These are phyloP conservation scores for Epirrita christyi DNA, from an alignment of 2,888 invertebrate species.

Conservation along the genomic window DNA sequence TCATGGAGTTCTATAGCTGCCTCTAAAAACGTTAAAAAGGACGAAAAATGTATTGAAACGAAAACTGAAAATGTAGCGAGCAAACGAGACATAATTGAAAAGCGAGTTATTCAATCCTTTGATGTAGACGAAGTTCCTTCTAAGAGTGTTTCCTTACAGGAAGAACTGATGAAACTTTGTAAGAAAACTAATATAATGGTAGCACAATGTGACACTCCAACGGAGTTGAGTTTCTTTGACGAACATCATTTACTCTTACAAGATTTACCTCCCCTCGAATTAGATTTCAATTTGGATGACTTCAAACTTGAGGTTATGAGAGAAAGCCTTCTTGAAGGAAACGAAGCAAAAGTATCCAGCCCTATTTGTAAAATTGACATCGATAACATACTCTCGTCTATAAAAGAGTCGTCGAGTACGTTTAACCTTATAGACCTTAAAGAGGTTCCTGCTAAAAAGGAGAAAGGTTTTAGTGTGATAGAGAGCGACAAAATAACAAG, in stretches of 20 bases:
- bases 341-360: conserved; percentile 63
- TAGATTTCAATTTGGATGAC: conserved; percentile 75
- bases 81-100: conserved; percentile 28
- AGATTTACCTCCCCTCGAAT: conserved; percentile 70
- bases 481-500: conserved; percentile 73
- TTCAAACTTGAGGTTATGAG: conserved; percentile 77
- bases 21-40: conserved; percentile 56
- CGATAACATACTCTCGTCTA: conserved; percentile 74
- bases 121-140: conserved; percentile 49
- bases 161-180: conserved; percentile 73
- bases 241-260: conserved; percentile 72
- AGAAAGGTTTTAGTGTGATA: conserved; percentile 72
- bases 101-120: conserved; percentile 18
- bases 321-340: conserved; percentile 71
- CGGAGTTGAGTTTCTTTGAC: conserved; percentile 75
- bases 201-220: conserved; percentile 75
- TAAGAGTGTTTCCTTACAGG: conserved; percentile 63
- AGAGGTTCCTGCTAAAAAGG: conserved; percentile 67
- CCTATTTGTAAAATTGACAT: conserved; percentile 79
- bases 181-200: conserved; percentile 79
- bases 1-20: conserved; percentile 85
- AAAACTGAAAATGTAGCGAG: conserved; percentile 32
- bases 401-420: conserved; percentile 70
- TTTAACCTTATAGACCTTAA: conserved; percentile 77
- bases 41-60: conserved; percentile 38